Percentiles rank a stretch among this genome's conserved stretches.
phyloP scores from a whole-genome alignment of 2,888 invertebrate species.

The Lycaena phlaeas region DNA sequence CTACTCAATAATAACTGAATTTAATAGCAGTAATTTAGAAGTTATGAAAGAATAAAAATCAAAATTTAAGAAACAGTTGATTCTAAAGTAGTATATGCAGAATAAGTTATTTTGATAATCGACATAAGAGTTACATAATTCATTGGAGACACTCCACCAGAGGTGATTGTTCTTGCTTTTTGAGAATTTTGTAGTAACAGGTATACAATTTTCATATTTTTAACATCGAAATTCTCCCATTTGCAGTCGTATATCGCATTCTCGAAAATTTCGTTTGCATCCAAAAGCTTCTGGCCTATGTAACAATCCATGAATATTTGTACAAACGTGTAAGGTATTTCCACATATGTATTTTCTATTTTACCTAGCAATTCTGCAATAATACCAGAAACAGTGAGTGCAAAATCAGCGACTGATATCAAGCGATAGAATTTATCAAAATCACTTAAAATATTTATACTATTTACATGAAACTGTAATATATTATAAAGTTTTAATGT shows the following conservation, averaged over 20 bases:
- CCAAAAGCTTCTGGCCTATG: constrained; percentile 39
- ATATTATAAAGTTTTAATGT: constrained; percentile 27
- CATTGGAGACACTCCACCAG: constrained; percentile 37
- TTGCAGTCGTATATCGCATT: constrained; percentile 38
- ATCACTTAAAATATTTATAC: constrained; percentile 26
- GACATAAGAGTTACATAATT: constrained; percentile 37
- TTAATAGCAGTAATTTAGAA: no score
- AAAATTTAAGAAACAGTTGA: constrained; percentile 26
- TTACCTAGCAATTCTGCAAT: constrained; percentile 42
- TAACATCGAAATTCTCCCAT: constrained; percentile 44
- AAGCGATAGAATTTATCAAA: constrained; percentile 32
- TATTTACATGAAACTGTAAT: constrained; percentile 29
- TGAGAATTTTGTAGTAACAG: constrained; percentile 41
- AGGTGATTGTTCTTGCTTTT: constrained; percentile 38
- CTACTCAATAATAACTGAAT: no score
- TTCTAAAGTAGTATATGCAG: constrained; percentile 39
- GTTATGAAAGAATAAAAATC: no score
- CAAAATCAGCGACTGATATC: constrained; percentile 36
- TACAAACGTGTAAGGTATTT: constrained; percentile 34
- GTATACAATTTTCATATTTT: constrained; percentile 37
- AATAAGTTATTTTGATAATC: constrained; percentile 38
- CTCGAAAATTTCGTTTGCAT: constrained; percentile 36
- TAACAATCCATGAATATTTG: constrained; percentile 43
- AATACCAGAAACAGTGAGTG: constrained; percentile 30
- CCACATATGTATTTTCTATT: constrained; percentile 37